Conservation (phyloP, 2,113 vertebrate species). For the Propithecus coquereli region DNA sequence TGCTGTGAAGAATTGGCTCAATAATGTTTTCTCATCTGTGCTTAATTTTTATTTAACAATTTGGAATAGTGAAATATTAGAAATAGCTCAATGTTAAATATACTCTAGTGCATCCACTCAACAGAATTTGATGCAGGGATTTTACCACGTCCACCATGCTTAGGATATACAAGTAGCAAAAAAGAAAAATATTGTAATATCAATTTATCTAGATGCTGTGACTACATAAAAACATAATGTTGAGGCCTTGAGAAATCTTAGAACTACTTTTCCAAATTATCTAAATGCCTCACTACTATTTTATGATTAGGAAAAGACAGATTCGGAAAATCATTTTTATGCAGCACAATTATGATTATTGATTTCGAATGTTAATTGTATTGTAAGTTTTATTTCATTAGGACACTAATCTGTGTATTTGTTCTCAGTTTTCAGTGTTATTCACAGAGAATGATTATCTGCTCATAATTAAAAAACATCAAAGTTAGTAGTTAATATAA, state of each 20-base stretch:
- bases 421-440: background rate
- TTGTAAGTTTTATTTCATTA: background rate
- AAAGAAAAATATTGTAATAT: background rate
- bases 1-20: background rate
- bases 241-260: background rate
- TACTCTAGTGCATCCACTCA: background rate
- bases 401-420: background rate
- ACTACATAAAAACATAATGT: background rate
- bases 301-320: background rate
- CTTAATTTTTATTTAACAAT: background rate
- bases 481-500: background rate
- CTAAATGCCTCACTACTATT: background rate
- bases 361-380: constrained; percentile 10
- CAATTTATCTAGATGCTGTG: background rate
- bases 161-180: background rate
- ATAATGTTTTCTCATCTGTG: background rate
- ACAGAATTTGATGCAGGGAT: background rate
- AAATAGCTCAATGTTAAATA: background rate
- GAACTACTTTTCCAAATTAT: background rate
- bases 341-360: background rate
- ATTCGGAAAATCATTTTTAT: background rate
- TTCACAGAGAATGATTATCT: background rate
- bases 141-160: background rate
- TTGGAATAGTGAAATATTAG: background rate
- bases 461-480: background rate